Conservation (phyloP, 2,888 invertebrate genomes). For the Agrotis ipsilon region DNA sequence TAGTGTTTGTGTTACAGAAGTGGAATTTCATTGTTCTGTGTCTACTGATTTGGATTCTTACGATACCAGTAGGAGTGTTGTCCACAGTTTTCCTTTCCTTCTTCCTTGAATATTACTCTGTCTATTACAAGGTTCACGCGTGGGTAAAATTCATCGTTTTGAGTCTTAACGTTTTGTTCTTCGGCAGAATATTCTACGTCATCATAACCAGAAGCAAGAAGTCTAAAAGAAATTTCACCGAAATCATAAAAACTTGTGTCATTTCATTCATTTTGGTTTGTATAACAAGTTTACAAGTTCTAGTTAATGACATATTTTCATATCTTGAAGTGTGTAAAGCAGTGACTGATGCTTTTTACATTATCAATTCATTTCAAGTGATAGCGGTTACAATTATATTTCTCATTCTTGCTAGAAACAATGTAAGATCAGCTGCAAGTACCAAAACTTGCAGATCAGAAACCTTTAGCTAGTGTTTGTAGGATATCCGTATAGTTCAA, state of each 20-base stretch:
- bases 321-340: slow-evolving; percentile 17
- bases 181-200: slow-evolving; percentile 75
- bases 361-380: slow-evolving; percentile 68
- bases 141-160: slow-evolving; percentile 75
- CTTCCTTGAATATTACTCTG: background rate
- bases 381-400: slow-evolving; percentile 65
- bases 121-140: slow-evolving; percentile 69
- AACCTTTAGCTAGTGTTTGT: no score
- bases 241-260: slow-evolving; percentile 61
- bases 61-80: slow-evolving; percentile 73
- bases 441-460: background rate
- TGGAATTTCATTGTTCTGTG: slow-evolving; percentile 66
- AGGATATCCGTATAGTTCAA: no score
- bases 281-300: slow-evolving; percentile 78
- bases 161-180: slow-evolving; percentile 73
- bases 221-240: slow-evolving; percentile 28
- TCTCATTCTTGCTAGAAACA: slow-evolving; percentile 56
- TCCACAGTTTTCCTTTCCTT: slow-evolving; percentile 51
- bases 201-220: slow-evolving; percentile 61
- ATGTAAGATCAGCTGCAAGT: background rate
- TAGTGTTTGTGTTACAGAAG: slow-evolving; percentile 72
- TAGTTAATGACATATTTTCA: slow-evolving; percentile 73
- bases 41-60: slow-evolving; percentile 68
- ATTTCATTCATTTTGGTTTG: slow-evolving; percentile 71
- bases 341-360: slow-evolving; percentile 32